A percentile compares a stretch with the other conserved stretches of the same genome.
Evolutionary conservation across 2,113 vertebrate genomes (phyloP).

Genomic region (Ascaphus truei): DNA sequence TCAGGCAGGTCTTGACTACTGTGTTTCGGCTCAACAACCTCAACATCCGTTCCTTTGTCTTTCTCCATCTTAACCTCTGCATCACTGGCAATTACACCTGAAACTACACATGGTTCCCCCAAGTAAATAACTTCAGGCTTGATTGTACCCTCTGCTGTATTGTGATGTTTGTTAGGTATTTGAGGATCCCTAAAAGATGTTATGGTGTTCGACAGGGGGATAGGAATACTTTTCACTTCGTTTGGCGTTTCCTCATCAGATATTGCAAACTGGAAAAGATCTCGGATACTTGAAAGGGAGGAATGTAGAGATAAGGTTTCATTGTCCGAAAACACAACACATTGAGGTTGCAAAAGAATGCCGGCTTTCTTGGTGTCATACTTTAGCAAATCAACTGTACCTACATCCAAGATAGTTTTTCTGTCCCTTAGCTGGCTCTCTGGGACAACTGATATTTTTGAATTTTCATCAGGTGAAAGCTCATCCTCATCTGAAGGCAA

Average conservation of each 20-base stretch:
- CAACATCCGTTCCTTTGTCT: slow-evolving; percentile 37
- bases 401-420: slow-evolving; percentile 57
- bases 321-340: slow-evolving; percentile 65
- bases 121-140: slow-evolving; percentile 47
- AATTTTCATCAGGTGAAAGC: slow-evolving; percentile 73
- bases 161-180: slow-evolving; percentile 39
- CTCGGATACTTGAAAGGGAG: slow-evolving; percentile 52
- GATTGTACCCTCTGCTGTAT: slow-evolving; percentile 39
- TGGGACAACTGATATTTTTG: slow-evolving; percentile 60
- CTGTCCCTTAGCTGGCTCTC: slow-evolving; percentile 62
- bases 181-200: slow-evolving; percentile 41
- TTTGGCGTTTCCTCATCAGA: slow-evolving; percentile 47
- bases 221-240: slow-evolving; percentile 46
- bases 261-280: slow-evolving; percentile 48
- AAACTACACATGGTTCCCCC: slow-evolving; percentile 47
- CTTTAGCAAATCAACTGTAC: slow-evolving; percentile 58
- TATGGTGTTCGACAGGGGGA: slow-evolving; percentile 41
- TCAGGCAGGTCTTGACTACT: slow-evolving; percentile 38
- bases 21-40: slow-evolving; percentile 41
- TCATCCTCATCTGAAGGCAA: slow-evolving; percentile 91
- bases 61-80: slow-evolving; percentile 34
- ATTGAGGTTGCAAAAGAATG: slow-evolving; percentile 71
- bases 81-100: slow-evolving; percentile 50
- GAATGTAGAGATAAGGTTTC: slow-evolving; percentile 49
- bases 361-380: slow-evolving; percentile 62